Conservation (phyloP, 2,797 vertebrate species). For the Urophycis tenuis region DNA sequence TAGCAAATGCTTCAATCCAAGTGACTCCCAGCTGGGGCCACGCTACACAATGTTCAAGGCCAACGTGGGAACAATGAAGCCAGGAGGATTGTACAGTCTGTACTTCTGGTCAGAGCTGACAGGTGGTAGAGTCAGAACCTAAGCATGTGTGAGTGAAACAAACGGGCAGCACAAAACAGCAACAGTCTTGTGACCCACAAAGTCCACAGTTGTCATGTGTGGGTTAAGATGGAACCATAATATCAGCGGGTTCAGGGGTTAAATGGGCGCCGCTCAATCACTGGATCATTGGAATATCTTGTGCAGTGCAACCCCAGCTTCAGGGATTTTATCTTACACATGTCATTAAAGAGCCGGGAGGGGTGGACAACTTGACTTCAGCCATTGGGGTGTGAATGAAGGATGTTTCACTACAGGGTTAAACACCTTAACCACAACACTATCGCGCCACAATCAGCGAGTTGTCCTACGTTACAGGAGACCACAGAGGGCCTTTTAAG, state of each 20-base stretch:
- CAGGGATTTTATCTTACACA: background rate
- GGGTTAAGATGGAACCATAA: too few species aligned
- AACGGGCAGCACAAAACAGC: too few species aligned
- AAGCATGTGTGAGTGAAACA: background rate
- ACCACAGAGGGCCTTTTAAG: background rate
- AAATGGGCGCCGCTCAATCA: too few species aligned
- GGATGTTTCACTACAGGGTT: background rate
- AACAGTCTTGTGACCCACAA: too few species aligned
- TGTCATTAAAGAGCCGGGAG: background rate
- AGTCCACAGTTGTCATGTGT: too few species aligned
- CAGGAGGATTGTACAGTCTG: background rate
- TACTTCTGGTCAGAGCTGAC: background rate
- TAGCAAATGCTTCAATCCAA: background rate
- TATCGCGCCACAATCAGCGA: background rate
- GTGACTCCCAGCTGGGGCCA: background rate
- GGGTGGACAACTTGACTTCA: background rate
- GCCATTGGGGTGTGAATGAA: background rate
- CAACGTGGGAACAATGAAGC: background rate
- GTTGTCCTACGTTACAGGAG: background rate
- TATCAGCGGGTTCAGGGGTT: too few species aligned
- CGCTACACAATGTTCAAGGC: background rate
- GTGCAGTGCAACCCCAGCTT: too few species aligned
- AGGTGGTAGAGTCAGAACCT: background rate
- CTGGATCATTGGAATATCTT: too few species aligned
- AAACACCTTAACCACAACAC: background rate